Evolutionary conservation across 2,797 vertebrate genomes (phyloP), one percentile per base, ranked within the genome.

Genomic region (Pangasius sanitwongsei): DNA sequence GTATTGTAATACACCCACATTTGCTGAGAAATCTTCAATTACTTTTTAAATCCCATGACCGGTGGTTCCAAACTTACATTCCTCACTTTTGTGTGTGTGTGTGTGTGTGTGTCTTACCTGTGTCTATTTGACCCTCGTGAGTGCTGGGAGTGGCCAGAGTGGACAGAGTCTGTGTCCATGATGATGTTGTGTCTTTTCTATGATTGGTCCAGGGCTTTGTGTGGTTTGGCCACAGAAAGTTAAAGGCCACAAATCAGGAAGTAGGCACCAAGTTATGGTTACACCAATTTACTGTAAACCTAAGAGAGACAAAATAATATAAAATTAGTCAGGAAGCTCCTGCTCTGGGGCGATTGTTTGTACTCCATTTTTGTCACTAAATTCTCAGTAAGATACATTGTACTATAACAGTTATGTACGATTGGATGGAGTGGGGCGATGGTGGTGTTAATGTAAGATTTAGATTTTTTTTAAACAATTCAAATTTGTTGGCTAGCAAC

Each of bases 101-200:
- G 15, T 6, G 70, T 80, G 50, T 53, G 50, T 87, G 70, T 31
- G 20, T 67, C 97, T 91, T 97, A 98, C 98, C 97, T 97, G 92
- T 97, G 97, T 91, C 97, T 96, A 94, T 98, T 98, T 91, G 97
- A 97, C 92, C 98, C 97, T 93, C 97, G 97, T 11, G 98, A 99
- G 93, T 98, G 97, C 94, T 98, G 97, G 88, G 98, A 99, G 94
- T 98, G 98, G 89, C 97, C 98, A 28, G 98, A 99, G 92, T 98
- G 98, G 0, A 97, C 98, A 2, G 98, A 99, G 95, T 99, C 98
- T 3, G 97, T 99, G 96, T 99, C 98, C 98, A 99, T 99, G 94
- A 94, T 92, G 92, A 92, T 88, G 91, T 91, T 88, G 92, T 89
- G 92, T 12, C 50, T 90, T 90, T 92, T 89, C 87, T 88, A 87